A percentile compares a stretch with the other conserved stretches of the same genome.
Conservation (phyloP, 1,140 invertebrate species). For the Brachionus manjavacas region DNA sequence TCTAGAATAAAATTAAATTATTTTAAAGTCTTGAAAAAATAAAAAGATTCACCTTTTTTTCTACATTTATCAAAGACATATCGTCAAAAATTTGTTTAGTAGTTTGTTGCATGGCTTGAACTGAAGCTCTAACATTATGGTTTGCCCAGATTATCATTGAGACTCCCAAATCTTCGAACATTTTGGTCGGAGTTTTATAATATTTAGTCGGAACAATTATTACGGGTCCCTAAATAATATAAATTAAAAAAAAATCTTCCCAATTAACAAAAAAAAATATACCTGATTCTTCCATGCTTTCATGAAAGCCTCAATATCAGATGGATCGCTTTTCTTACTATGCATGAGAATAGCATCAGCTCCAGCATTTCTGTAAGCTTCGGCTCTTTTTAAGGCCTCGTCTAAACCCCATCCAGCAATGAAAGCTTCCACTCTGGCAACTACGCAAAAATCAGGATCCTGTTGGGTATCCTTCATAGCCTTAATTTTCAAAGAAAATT, state of each 20-base stretch:
- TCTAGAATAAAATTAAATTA: conserved; percentile 5
- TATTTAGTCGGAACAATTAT: conserved; percentile 60
- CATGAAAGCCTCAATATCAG: conserved; percentile 59
- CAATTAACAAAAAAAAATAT: not conserved
- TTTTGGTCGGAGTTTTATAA: conserved; percentile 56
- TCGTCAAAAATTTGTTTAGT: conserved; percentile 53
- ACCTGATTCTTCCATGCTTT: conserved; percentile 57
- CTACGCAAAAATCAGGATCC: conserved; percentile 59
- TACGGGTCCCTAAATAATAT: conserved; percentile 56
- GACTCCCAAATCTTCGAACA: conserved; percentile 55
- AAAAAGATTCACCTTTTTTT: conserved; percentile 51
- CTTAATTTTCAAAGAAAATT: conserved; percentile 58
- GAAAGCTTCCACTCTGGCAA: conserved; percentile 59
- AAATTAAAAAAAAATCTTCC: not conserved
- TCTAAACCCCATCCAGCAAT: conserved; percentile 59
- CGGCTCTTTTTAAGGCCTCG: conserved; percentile 57
- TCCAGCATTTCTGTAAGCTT: conserved; percentile 58
- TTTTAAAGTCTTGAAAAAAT: not conserved
- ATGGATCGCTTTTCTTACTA: conserved; percentile 58
- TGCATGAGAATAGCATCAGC: conserved; percentile 60
- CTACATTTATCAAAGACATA: conserved; percentile 52
- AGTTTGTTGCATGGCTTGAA: conserved; percentile 57
- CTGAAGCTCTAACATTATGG: conserved; percentile 57
- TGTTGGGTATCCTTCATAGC: conserved; percentile 58
- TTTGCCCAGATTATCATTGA: conserved; percentile 60